Percentiles rank a stretch among this genome's conserved stretches.
These are phyloP conservation scores for Scleropages formosus DNA, from an alignment of 2,797 vertebrate species.

Conservation along the genomic window DNA sequence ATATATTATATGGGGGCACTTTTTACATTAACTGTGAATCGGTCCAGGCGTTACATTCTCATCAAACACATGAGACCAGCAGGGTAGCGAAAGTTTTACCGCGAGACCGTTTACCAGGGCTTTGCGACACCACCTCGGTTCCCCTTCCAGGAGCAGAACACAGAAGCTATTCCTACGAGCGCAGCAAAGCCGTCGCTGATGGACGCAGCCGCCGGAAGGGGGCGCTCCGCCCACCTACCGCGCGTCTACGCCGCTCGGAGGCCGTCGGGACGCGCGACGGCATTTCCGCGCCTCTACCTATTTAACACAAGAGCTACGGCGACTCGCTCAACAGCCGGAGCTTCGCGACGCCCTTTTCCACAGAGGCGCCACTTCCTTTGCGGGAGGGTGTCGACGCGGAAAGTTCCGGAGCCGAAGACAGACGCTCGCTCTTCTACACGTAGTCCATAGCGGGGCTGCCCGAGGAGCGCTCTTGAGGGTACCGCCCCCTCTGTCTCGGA, in stretches of 20 bases:
- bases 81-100: background rate
- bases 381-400: background rate
- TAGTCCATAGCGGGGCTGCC: conserved; percentile 73
- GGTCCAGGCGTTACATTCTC: no score
- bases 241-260: background rate
- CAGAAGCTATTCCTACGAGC: background rate
- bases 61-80: background rate
- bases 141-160: background rate
- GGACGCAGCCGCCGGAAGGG: background rate
- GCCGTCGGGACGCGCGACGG: no score
- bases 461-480: conserved; percentile 49
- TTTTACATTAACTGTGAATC: no score
- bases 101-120: background rate
- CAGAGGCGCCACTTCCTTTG: background rate
- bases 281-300: no score
- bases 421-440: conserved; percentile 54
- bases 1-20: background rate
- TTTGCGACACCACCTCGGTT: background rate
- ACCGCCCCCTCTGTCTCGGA: conserved; percentile 42
- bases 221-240: no score
- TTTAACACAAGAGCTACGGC: no score
- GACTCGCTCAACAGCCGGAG: no score
- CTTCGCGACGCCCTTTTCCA: background rate
- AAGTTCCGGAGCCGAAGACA: background rate
- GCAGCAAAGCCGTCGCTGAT: background rate